Conservation (phyloP, 2,797 vertebrate species). For the Artibeus jamaicensis region DNA sequence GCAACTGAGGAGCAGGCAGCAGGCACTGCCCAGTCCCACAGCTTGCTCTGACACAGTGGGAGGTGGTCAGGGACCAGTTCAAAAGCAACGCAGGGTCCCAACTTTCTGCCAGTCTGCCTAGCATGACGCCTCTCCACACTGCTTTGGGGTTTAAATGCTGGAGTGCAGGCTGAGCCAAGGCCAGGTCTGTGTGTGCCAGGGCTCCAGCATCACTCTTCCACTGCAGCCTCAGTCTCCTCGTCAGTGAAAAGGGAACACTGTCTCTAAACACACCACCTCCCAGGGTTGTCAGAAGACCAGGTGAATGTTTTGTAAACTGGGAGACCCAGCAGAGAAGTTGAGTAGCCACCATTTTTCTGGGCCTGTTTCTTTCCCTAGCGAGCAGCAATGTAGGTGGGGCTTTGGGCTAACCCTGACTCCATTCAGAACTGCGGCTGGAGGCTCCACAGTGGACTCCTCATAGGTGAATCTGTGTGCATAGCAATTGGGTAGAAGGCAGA, state of each 20-base stretch:
- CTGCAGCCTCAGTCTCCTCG: neutral
- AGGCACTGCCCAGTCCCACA: neutral
- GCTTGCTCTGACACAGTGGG: neutral
- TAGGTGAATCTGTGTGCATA: neutral
- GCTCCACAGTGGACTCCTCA: neutral
- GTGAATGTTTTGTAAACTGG: neutral
- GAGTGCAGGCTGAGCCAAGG: neutral
- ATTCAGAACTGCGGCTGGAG: neutral
- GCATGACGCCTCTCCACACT: neutral
- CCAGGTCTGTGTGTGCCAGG: neutral
- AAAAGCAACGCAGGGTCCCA: neutral
- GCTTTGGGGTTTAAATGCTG: neutral
- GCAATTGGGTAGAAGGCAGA: neutral
- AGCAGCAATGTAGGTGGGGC: neutral
- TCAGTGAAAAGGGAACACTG: neutral
- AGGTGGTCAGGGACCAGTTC: neutral
- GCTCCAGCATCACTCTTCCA: neutral
- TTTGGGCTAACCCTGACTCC: neutral
- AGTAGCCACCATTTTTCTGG: neutral
- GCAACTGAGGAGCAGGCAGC: neutral
- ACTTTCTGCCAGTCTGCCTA: neutral
- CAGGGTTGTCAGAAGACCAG: neutral
- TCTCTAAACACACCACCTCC: neutral
- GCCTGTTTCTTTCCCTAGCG: conserved; percentile 13
- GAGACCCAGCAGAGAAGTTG: neutral